Conservation (phyloP, 2,888 invertebrate species). For the Drosophila gaucha region DNA sequence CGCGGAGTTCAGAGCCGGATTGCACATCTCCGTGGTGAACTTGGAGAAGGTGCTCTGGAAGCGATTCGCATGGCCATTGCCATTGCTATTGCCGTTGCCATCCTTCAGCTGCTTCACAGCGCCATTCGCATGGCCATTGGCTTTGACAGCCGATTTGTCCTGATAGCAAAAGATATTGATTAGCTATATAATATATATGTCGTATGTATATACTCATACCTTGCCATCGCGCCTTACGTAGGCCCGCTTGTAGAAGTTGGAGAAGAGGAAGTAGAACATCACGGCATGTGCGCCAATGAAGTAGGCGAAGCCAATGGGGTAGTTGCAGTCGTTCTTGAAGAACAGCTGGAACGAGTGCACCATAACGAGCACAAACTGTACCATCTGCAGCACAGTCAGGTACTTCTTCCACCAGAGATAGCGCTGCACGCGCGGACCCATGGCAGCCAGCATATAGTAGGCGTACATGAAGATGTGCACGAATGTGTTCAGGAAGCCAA, state of each 20-base stretch:
- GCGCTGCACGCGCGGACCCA: constrained; percentile 94
- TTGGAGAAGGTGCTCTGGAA: constrained; percentile 77
- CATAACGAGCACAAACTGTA: constrained; percentile 95
- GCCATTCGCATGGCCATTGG: constrained; percentile 77
- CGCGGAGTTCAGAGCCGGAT: constrained; percentile 53
- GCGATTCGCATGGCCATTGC: constrained; percentile 73
- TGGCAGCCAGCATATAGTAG: constrained; percentile 95
- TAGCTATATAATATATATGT: not conserved
- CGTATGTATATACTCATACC: constrained; percentile 43
- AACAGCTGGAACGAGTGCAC: constrained; percentile 95
- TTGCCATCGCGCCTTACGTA: constrained; percentile 86
- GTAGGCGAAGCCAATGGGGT: constrained; percentile 94
- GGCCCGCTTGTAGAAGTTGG: constrained; percentile 94
- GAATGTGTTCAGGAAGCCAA: constrained; percentile 96
- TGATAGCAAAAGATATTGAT: constrained; percentile 16
- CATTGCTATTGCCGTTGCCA: constrained; percentile 24
- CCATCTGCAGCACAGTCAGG: constrained; percentile 95
- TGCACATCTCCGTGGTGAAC: constrained; percentile 72
- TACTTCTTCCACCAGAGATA: constrained; percentile 99
- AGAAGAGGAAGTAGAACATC: constrained; percentile 96
- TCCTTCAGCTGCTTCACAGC: constrained; percentile 64
- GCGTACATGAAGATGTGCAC: constrained; percentile 98
- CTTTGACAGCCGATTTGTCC: constrained; percentile 75
- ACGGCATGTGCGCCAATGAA: constrained; percentile 96
- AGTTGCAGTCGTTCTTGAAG: constrained; percentile 93